Base-by-base conservation (phyloP, 1,140 invertebrate species). In the Drosophila nigromelanica region DNA sequence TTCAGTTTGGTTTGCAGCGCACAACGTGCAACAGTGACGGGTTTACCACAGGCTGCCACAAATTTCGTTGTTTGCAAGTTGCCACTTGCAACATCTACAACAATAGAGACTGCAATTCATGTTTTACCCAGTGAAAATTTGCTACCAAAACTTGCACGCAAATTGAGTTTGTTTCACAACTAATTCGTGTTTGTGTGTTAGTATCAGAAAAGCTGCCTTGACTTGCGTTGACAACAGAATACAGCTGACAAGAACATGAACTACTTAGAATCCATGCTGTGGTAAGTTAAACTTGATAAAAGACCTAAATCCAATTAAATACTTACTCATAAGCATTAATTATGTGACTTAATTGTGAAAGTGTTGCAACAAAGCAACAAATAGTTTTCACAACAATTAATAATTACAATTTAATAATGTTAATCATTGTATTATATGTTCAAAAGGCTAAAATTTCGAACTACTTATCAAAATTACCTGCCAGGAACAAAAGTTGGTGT, bases 1-100 rank as follows among this genome's bases (percentile, higher is more conserved):
- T 80, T 85, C 76, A 85, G 80, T 85, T 85, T 67, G 80, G 60
- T 79, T 85, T 79, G 61, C 80, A 80, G 73, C 73, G 76, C 60
- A 61, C 80, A 80, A 76, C 73, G 47, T 76, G 73, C 80, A 85
- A 85, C 80, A 85, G 76, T 85, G 73, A 55, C 80, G 73, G 73
- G 37, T 64, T 64, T 64, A 42, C 60, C 60, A 56, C 40, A 51
- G 15, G 30, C 37, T 54, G 39, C 15, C 39, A 63, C 59, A 24
- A 37, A 35, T 50, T 50, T 35, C 14, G 61, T 50, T 56, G 45
- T 54, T 43, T 58, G 42, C 54, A 39, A n/a, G 59, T 68, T 50
- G 4, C 47, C 11, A 12, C 35, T 58, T 42, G 24, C 55, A 42
- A 58, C 27, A 45, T 55, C 33, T 24, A 55, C 35, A 39, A 37